Conservation (phyloP, 2,888 invertebrate species). For the Hoplodrina blanda region DNA sequence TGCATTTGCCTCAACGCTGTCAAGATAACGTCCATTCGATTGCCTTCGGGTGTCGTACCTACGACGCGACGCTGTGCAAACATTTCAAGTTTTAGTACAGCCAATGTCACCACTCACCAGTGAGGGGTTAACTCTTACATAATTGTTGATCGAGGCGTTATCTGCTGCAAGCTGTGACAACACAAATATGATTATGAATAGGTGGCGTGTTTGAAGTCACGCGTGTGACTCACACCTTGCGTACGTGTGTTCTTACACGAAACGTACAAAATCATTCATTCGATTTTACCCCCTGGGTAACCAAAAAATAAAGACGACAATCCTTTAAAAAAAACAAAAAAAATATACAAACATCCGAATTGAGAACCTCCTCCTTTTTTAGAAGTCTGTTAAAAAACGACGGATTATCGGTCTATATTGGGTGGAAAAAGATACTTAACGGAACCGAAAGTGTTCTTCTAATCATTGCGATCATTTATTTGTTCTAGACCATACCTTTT, state of each 20-base stretch:
- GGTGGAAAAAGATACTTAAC: no score
- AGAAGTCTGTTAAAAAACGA: no score
- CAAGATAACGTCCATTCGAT: slow-evolving; percentile 58
- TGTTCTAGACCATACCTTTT: no score
- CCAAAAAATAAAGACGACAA: slow-evolving; percentile 17
- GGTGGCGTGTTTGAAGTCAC: slow-evolving; percentile 58
- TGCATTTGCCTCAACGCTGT: slow-evolving; percentile 56
- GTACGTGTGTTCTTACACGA: slow-evolving; percentile 52
- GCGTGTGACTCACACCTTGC: slow-evolving; percentile 56
- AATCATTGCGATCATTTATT: no score
- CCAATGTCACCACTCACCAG: slow-evolving; percentile 56
- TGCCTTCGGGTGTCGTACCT: slow-evolving; percentile 37
- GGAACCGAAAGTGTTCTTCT: no score
- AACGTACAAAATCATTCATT: slow-evolving; percentile 11
- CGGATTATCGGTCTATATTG: no score
- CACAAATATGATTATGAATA: slow-evolving; percentile 60
- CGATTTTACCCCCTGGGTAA: slow-evolving; percentile 22
- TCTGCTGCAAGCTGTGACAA: slow-evolving; percentile 66
- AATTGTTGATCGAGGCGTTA: slow-evolving; percentile 59
- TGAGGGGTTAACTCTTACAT: slow-evolving; percentile 63
- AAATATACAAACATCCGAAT: no score
- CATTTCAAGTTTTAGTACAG: slow-evolving; percentile 58
- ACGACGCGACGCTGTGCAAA: slow-evolving; percentile 51
- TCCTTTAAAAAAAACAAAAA: neutral
- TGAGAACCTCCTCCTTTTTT: no score